phyloP scores from a whole-genome alignment of 2,888 invertebrate genomes.

The Agrochola macilenta region DNA sequence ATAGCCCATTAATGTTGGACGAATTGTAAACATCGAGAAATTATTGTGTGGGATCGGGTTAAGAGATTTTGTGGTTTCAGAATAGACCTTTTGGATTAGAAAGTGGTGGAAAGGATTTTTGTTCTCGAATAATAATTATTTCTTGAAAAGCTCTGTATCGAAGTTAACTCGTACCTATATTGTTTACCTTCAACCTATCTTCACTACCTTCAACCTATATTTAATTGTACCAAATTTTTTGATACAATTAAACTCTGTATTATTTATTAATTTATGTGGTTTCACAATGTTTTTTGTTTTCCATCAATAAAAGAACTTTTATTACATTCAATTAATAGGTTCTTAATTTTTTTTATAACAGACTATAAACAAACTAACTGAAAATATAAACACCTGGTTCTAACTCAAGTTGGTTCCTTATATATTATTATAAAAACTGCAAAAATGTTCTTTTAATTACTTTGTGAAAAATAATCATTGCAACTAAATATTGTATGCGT shows the following conservation, averaged over 20 bases:
- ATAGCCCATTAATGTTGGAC: conserved; percentile 61
- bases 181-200: too few relatives aligned
- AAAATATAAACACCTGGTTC: too few relatives aligned
- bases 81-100: conserved; percentile 53
- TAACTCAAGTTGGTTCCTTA: too few relatives aligned
- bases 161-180: background rate
- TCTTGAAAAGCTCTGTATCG: background rate
- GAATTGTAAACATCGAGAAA: conserved; percentile 64
- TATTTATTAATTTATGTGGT: background rate
- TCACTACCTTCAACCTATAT: too few relatives aligned
- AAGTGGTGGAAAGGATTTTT: conserved; percentile 24
- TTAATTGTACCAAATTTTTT: too few relatives aligned
- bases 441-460: too few relatives aligned
- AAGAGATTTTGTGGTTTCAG: conserved; percentile 58
- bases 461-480: background rate
- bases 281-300: background rate
- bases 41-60: conserved; percentile 60
- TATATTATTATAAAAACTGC: too few relatives aligned
- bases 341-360: background rate
- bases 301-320: background rate
- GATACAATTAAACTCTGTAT: background rate
- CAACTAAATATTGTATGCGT: background rate
- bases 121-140: conserved; percentile 6
- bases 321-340: background rate
- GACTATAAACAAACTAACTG: too few relatives aligned